Conservation (phyloP, 2,113 vertebrate genomes). For the Neopipo cinnamomea region DNA sequence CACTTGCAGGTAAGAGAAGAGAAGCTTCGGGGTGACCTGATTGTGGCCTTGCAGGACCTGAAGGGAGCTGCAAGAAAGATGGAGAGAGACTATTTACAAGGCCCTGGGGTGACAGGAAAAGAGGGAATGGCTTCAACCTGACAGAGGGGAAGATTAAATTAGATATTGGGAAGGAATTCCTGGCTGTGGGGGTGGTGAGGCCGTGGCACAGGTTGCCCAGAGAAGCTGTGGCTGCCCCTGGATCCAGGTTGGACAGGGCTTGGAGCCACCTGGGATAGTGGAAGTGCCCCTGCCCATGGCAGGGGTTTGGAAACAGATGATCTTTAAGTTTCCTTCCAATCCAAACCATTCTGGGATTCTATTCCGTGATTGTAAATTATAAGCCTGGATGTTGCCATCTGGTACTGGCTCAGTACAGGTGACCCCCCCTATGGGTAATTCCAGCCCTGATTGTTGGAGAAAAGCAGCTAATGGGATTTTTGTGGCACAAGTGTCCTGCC, state of each 20-base stretch:
- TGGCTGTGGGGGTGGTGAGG: not conserved
- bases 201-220: not conserved
- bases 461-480: slow-evolving; percentile 4
- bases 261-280: not conserved
- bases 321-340: not conserved
- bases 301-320: not conserved
- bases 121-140: not conserved
- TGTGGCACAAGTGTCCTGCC: not conserved
- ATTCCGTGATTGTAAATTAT: not conserved
- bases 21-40: not conserved
- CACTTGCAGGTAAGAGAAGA: slow-evolving; percentile 83
- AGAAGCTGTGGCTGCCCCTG: not conserved
- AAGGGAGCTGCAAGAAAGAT: not conserved
- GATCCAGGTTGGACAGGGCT: not conserved
- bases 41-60: not conserved
- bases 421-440: not conserved
- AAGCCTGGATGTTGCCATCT: not conserved
- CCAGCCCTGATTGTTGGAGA: not conserved
- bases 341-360: not conserved
- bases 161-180: not conserved
- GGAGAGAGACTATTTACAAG: not conserved
- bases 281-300: not conserved
- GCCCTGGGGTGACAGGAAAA: not conserved
- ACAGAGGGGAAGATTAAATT: not conserved
- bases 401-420: not conserved